These are phyloP conservation scores for Bombus turneri DNA, from an alignment of 1,140 invertebrate species.

Conservation along the genomic window DNA sequence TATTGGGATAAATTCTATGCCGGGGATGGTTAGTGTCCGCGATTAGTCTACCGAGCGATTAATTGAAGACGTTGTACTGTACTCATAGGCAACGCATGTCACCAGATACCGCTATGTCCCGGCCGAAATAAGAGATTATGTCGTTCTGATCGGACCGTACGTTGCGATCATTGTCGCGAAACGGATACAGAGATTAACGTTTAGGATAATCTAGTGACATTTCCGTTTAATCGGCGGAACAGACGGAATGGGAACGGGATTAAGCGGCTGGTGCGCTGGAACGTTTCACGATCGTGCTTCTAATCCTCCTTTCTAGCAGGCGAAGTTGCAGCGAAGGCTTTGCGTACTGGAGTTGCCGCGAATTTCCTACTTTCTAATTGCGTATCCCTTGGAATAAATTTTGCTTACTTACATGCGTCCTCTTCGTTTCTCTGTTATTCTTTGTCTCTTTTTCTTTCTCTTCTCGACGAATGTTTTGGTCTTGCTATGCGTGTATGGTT, in stretches of 20 bases:
- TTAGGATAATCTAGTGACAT: conserved; percentile 4
- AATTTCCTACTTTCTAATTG: conserved; percentile 56
- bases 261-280: conserved; percentile 21
- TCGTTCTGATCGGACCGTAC: background rate
- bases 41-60: conserved; percentile 10
- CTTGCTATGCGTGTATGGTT: background rate
- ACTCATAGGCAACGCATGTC: background rate
- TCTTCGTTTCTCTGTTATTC: background rate
- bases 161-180: background rate
- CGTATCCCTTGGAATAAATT: conserved; percentile 24
- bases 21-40: background rate
- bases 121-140: background rate
- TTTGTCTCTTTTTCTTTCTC: background rate
- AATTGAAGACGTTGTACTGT: background rate
- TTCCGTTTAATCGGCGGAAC: conserved; percentile 9
- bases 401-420: background rate
- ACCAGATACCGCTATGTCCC: background rate
- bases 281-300: conserved; percentile 39
- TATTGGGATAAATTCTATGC: conserved; percentile 24
- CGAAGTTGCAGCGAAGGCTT: conserved; percentile 38
- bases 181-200: background rate
- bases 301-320: conserved; percentile 20
- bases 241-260: background rate
- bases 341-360: conserved; percentile 28
- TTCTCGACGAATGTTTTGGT: background rate